phyloP scores from a whole-genome alignment of 2,113 vertebrate species.

The Podarcis muralis region DNA sequence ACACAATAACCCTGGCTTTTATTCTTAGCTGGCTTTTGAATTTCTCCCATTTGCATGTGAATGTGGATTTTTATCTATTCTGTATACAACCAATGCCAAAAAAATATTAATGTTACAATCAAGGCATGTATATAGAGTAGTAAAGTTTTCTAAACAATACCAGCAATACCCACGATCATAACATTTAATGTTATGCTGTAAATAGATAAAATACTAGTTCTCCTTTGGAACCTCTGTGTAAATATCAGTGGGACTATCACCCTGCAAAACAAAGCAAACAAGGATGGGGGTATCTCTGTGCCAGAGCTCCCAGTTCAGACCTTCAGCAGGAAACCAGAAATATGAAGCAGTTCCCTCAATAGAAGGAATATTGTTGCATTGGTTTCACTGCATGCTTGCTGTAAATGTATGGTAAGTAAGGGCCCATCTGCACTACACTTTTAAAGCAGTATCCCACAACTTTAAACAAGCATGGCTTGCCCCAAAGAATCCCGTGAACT shows the following conservation, averaged over 20 bases:
- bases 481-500: too few relatives aligned
- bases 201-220: not conserved
- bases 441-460: too few relatives aligned
- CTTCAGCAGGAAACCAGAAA: not conserved
- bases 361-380: not conserved
- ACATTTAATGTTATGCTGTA: conserved; percentile 13
- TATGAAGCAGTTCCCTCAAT: not conserved
- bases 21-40: conserved; percentile 69
- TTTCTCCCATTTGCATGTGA: conserved; percentile 73
- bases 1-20: conserved; percentile 70
- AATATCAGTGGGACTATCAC: not conserved
- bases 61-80: conserved; percentile 73
- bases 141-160: conserved; percentile 58
- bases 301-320: not conserved
- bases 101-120: conserved; percentile 64
- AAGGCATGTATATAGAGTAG: conserved; percentile 57
- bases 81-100: conserved; percentile 72
- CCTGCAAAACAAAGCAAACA: not conserved
- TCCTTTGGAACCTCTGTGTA: not conserved
- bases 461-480: too few relatives aligned
- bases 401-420: not conserved
- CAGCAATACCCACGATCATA: conserved; percentile 47
- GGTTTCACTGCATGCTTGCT: not conserved
- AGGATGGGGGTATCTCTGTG: not conserved
- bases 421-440: too few relatives aligned